A percentile compares a stretch with the other conserved stretches of the same genome.
These are phyloP conservation scores for Lophotriccus pileatus DNA, from an alignment of 2,797 vertebrate genomes.

Conservation along the genomic window DNA sequence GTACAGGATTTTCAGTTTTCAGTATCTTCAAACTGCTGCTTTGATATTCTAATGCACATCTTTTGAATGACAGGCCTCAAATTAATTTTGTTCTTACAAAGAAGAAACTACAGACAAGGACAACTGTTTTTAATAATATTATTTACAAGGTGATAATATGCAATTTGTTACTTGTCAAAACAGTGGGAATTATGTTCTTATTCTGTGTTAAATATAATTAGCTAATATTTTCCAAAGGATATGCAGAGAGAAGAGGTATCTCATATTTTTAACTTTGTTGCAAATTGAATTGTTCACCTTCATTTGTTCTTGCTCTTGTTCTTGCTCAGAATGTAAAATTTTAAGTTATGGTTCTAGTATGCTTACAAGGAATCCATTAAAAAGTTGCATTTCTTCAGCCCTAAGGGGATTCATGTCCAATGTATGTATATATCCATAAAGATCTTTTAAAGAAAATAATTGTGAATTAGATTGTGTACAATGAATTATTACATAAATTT, in stretches of 20 bases:
- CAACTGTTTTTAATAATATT: slow-evolving; percentile 68
- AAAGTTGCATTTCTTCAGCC: neutral
- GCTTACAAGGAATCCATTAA: neutral
- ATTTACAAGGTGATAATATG: slow-evolving; percentile 70
- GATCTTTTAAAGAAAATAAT: neutral
- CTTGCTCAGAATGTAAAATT: neutral
- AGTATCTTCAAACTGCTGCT: slow-evolving; percentile 25
- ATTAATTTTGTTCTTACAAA: slow-evolving; percentile 68
- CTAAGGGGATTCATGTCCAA: neutral
- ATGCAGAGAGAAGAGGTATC: neutral
- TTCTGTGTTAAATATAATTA: slow-evolving; percentile 68
- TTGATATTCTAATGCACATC: slow-evolving; percentile 64
- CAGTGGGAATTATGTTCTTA: slow-evolving; percentile 59
- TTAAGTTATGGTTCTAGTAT: neutral
- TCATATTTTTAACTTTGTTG: neutral
- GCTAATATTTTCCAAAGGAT: slow-evolving; percentile 39
- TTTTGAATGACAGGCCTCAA: slow-evolving; percentile 61
- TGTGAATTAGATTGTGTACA: neutral
- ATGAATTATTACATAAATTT: neutral
- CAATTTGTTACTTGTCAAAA: slow-evolving; percentile 75
- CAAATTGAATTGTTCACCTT: slow-evolving; percentile 20
- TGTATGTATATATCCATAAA: neutral
- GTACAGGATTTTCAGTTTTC: slow-evolving; percentile 14
- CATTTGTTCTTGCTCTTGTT: neutral
- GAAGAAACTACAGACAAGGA: slow-evolving; percentile 59